phyloP scores from a whole-genome alignment of 2,888 invertebrate genomes.

The Machimus atricapillus region DNA sequence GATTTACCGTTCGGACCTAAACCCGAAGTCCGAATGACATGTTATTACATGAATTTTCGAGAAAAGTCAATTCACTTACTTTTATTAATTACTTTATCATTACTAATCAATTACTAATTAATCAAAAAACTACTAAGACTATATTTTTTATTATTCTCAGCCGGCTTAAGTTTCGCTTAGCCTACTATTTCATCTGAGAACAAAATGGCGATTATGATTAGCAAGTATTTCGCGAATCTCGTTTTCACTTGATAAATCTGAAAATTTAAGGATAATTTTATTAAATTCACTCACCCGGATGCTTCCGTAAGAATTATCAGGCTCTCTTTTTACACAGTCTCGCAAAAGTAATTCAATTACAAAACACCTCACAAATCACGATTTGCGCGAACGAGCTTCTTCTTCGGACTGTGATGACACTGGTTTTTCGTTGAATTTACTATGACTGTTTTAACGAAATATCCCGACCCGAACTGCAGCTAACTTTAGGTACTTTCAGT shows the following conservation, averaged over 20 bases:
- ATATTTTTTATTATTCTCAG: neutral
- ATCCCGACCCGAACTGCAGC: neutral
- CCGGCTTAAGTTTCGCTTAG: neutral
- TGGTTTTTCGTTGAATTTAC: neutral
- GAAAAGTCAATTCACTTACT: neutral
- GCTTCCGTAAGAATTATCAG: conserved; percentile 44
- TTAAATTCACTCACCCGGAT: conserved; percentile 46
- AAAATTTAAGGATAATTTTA: neutral
- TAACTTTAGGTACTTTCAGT: neutral
- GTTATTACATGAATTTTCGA: neutral
- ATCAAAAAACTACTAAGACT: neutral
- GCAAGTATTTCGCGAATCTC: neutral
- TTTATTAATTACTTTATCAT: neutral
- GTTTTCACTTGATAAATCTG: neutral
- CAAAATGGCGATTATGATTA: neutral
- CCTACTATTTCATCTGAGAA: neutral
- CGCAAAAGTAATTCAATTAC: conserved; percentile 4
- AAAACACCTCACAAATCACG: conserved; percentile 4
- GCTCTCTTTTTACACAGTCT: conserved; percentile 36
- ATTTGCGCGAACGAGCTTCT: neutral
- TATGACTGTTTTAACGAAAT: neutral
- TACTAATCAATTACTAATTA: neutral
- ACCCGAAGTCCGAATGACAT: neutral
- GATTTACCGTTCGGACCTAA: neutral
- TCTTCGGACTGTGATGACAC: neutral